phyloP scores from a whole-genome alignment of 1,140 invertebrate species.

The Caenorhabditis latens region DNA sequence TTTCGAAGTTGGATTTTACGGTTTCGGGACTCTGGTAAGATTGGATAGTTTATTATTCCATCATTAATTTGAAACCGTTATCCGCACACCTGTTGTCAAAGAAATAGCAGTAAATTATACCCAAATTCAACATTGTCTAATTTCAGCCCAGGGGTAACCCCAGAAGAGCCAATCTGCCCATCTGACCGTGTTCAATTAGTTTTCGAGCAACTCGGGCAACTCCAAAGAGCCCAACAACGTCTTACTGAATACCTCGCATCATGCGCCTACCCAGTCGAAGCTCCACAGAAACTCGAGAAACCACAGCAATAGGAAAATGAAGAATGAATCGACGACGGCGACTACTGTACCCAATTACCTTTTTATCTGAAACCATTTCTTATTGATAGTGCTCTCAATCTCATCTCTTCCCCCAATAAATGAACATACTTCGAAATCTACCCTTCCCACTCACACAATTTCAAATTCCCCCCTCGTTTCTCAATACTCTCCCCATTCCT shows the following conservation, averaged over 20 bases:
- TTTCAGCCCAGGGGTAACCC: conserved; percentile 42
- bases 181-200: conserved; percentile 41
- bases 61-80: no score
- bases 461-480: no score
- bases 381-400: not conserved
- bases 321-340: not conserved
- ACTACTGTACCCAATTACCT: not conserved
- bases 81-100: no score
- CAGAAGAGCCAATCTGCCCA: conserved; percentile 23
- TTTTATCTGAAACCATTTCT: not conserved
- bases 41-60: no score
- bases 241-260: conserved; percentile 37
- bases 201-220: conserved; percentile 36
- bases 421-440: no score
- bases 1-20: no score
- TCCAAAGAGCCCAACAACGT: conserved; percentile 47
- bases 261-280: conserved; percentile 45
- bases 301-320: not conserved
- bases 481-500: not conserved
- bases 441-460: no score
- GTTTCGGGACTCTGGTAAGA: no score
- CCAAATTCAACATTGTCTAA: not conserved
- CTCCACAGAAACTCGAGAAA: not conserved
- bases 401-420: not conserved
- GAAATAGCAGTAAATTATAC: no score